Evolutionary conservation across 2,888 invertebrate species (phyloP).

Genomic region (Drosophila neonasuta): DNA sequence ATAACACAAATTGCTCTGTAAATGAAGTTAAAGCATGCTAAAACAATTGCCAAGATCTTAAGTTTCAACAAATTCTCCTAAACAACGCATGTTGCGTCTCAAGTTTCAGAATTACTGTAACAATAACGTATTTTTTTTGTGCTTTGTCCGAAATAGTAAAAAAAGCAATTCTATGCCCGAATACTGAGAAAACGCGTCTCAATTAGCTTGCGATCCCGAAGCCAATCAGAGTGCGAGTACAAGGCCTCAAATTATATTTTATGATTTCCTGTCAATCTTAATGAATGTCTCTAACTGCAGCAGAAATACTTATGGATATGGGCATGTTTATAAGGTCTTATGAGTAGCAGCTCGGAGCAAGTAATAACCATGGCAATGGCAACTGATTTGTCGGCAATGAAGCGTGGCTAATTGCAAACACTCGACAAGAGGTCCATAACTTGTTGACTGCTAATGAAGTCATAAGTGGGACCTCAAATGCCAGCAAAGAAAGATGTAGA

Average conservation of each 20-base stretch:
- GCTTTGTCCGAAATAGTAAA: background rate
- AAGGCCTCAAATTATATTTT: conserved; percentile 67
- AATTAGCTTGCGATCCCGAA: conserved; percentile 54
- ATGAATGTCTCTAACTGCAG: conserved; percentile 60
- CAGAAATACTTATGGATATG: conserved; percentile 21
- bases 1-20: background rate
- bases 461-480: conserved; percentile 45
- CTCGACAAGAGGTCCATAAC: conserved; percentile 47
- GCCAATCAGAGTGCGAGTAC: conserved; percentile 44
- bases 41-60: background rate
- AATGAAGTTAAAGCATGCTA: background rate
- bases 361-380: conserved; percentile 43
- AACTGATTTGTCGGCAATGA: conserved; percentile 69
- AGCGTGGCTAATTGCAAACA: conserved; percentile 73
- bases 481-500: conserved; percentile 7
- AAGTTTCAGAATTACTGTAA: conserved; percentile 1
- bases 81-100: conserved; percentile 4
- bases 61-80: conserved; percentile 1
- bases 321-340: conserved; percentile 1
- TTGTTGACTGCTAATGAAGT: conserved; percentile 73
- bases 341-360: conserved; percentile 9
- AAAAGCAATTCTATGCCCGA: conserved; percentile 9
- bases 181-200: conserved; percentile 31
- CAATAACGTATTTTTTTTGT: conserved; percentile 10
- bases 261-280: conserved; percentile 75